phyloP scores from a whole-genome alignment of 2,797 vertebrate genomes.

The Propithecus perrieri region DNA sequence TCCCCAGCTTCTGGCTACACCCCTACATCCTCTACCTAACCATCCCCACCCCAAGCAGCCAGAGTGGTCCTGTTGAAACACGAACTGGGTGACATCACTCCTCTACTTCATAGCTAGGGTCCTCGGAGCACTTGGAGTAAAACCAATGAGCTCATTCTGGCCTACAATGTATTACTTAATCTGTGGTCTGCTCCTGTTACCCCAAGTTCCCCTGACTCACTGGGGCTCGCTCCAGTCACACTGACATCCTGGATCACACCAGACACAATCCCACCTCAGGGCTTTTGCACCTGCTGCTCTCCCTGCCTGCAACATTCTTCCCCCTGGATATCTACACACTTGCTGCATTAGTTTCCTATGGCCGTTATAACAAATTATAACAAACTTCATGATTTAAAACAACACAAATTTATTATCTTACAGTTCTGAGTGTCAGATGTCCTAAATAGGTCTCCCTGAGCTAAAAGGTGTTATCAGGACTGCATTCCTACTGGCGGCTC shows the following conservation, averaged over 20 bases:
- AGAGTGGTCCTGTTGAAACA: not conserved
- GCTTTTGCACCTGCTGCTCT: not conserved
- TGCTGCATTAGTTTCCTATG: not conserved
- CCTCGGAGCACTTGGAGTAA: not conserved
- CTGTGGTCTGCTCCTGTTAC: not conserved
- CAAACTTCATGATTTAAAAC: not conserved
- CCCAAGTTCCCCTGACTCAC: not conserved
- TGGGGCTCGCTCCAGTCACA: not conserved
- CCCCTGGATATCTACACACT: too few species aligned
- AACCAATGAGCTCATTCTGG: too few species aligned
- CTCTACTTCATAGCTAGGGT: not conserved
- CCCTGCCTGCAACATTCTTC: too few species aligned
- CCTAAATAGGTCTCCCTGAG: not conserved
- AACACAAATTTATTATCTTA: not conserved
- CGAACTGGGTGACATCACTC: not conserved
- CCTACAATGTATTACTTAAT: too few species aligned
- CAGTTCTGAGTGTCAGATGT: not conserved
- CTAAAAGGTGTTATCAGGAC: not conserved
- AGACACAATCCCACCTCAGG: not conserved
- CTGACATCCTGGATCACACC: not conserved
- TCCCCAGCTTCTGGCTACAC: too few species aligned
- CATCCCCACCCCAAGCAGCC: rapidly evolving
- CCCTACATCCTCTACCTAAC: not conserved
- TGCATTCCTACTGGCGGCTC: not conserved
- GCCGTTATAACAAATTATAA: not conserved